A percentile compares a stretch with the other conserved stretches of the same genome.
These are phyloP conservation scores for Arge pagana DNA, from an alignment of 2,888 invertebrate genomes.

Conservation along the genomic window DNA sequence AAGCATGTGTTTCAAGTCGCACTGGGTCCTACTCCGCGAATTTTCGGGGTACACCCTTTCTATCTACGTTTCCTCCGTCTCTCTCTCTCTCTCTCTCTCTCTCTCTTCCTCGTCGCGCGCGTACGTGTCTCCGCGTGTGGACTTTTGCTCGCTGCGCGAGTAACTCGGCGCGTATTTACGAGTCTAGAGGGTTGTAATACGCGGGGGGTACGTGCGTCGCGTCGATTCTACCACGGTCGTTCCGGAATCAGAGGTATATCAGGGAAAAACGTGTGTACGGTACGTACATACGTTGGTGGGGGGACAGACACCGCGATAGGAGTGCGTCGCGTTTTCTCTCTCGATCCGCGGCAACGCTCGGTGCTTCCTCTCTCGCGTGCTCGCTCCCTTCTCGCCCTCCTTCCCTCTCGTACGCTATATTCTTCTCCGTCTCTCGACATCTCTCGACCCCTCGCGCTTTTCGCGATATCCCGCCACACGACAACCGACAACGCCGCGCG, in stretches of 20 bases:
- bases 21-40: no score
- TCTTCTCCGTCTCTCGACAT: conserved; percentile 4
- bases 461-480: conserved; percentile 28
- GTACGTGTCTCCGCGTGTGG: conserved; percentile 14
- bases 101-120: conserved; percentile 7
- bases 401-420: conserved; percentile 7
- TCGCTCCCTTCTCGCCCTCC: conserved; percentile 15
- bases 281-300: no score
- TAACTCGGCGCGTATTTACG: no score
- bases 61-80: conserved; percentile 28
- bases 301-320: conserved; percentile 29
- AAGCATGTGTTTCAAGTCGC: no score
- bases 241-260: conserved; percentile 30
- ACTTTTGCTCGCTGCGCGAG: background rate
- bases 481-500: no score
- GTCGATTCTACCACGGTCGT: no score
- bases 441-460: conserved; percentile 26
- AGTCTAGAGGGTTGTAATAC: no score
- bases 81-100: conserved; percentile 13
- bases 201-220: no score
- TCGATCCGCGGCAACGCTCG: no score
- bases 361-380: no score
- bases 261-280: conserved; percentile 20
- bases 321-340: conserved; percentile 32
- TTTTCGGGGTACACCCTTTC: conserved; percentile 5